Evolutionary conservation across 92 coral and sea anemone species (phyloP), one percentile per base, ranked within the genome.

Genomic region (Hydrozoanthus gracilis): DNA sequence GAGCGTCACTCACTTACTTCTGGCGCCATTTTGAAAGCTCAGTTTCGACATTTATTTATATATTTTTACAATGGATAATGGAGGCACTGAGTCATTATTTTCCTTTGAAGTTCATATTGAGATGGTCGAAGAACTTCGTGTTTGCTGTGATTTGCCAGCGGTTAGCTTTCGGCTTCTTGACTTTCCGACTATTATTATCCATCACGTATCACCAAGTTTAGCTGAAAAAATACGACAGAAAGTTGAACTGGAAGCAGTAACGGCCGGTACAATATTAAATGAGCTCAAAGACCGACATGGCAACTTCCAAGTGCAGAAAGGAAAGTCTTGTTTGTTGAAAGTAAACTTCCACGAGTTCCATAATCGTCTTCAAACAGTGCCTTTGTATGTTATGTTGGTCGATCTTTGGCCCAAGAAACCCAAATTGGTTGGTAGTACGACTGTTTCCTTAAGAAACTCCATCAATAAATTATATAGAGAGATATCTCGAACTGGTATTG

Each of bases 91-190:
- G 78, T 88, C 95, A 49, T 89, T 96, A 83, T 93, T 97, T 93
- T 95, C 98, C 6, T 84, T 97, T 69, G 99, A 97, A 86, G 82
- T 97, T 55, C 94, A 95, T 86, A 91, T 97, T 35, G 99, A 97
- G 88, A 91, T 75, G 62, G 87, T 97, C 6, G 88, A 90, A 67
- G 86, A 88, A 54, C 62, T 95, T 46, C 83, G 88, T 75, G 93
- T 89, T 49, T 62, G 96, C 47, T 93, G 99, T 79, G 88, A 71
- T 44, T 78, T 93, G 11, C 95, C 99, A 13, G 98, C 98, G 14
- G 86, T 97, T 18, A 91, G 97, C 71, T 95, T 95, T 89, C 97
- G 99, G 18, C 91, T 97, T 47, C 88, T 97, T 44, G 99, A 97
- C 67, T 97, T 92, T 82, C 99, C 99, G 4, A 90, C 98, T 4